phyloP scores from a whole-genome alignment of 2,113 vertebrate species.

The Pholis gunnellus region DNA sequence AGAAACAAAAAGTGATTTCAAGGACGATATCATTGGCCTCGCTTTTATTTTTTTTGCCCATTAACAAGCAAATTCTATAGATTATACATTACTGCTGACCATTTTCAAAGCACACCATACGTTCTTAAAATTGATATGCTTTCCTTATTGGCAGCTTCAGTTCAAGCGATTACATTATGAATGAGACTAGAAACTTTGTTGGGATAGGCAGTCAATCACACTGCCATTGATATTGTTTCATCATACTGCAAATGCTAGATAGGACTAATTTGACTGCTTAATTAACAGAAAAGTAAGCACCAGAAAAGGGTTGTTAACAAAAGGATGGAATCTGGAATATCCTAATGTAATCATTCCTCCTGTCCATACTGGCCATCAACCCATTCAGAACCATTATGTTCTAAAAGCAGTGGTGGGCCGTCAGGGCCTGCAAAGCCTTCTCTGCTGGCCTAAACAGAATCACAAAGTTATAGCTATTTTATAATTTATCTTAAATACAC shows the following conservation, averaged over 20 bases:
- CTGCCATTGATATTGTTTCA: background rate
- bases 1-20: constrained; percentile 18
- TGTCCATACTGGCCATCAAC: background rate
- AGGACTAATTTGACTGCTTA: background rate
- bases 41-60: background rate
- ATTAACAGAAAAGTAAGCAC: too few relatives aligned
- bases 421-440: too few relatives aligned
- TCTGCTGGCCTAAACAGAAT: too few relatives aligned
- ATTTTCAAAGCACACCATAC: background rate
- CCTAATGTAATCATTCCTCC: background rate
- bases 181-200: background rate
- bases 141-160: constrained; percentile 7
- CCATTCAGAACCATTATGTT: too few relatives aligned
- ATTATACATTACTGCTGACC: constrained; percentile 2
- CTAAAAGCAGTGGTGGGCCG: too few relatives aligned
- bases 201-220: background rate
- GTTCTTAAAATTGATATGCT: background rate
- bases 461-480: too few relatives aligned
- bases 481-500: too few relatives aligned
- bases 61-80: background rate
- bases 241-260: background rate
- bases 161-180: background rate
- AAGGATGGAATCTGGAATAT: background rate
- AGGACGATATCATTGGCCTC: background rate
- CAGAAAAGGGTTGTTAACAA: background rate